Conservation (phyloP, 2,888 invertebrate genomes). For the Orchesella flavescens region DNA sequence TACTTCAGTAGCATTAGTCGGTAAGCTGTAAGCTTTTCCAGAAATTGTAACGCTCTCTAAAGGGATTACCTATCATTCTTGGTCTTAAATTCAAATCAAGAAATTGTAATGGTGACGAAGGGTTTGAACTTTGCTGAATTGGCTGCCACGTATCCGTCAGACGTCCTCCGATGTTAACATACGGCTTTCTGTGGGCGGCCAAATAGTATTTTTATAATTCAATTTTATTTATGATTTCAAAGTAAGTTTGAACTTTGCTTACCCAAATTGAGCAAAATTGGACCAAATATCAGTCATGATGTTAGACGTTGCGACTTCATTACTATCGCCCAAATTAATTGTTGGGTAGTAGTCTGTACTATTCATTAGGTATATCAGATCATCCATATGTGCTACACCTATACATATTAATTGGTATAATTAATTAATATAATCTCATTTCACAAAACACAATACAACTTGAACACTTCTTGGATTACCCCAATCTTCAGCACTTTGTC, state of each 20-base stretch:
- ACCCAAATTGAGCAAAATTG: slow-evolving; percentile 66
- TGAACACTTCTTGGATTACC: too few relatives aligned
- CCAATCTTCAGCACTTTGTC: slow-evolving; percentile 62
- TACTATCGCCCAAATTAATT: slow-evolving; percentile 23
- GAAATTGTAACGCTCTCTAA: slow-evolving; percentile 36
- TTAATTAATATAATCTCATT: too few relatives aligned
- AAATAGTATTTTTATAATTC: neutral
- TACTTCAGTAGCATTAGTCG: neutral
- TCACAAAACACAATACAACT: too few relatives aligned
- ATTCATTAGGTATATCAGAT: slow-evolving; percentile 60
- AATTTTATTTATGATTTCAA: neutral
- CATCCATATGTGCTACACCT: slow-evolving; percentile 63
- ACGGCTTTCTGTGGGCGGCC: neutral
- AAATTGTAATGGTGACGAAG: slow-evolving; percentile 18
- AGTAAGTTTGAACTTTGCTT: neutral
- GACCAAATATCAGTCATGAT: slow-evolving; percentile 58
- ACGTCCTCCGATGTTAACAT: neutral
- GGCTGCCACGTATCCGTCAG: slow-evolving; percentile 54
- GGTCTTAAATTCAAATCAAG: slow-evolving; percentile 45
- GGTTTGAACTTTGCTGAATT: slow-evolving; percentile 8
- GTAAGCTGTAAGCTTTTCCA: slow-evolving; percentile 34
- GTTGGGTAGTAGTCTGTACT: slow-evolving; percentile 54
- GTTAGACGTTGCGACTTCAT: slow-evolving; percentile 51
- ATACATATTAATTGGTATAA: too few relatives aligned
- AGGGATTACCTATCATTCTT: slow-evolving; percentile 61